Evolutionary conservation across 2,888 invertebrate genomes (phyloP).

Genomic region (Sarcophaga caerulescens): DNA sequence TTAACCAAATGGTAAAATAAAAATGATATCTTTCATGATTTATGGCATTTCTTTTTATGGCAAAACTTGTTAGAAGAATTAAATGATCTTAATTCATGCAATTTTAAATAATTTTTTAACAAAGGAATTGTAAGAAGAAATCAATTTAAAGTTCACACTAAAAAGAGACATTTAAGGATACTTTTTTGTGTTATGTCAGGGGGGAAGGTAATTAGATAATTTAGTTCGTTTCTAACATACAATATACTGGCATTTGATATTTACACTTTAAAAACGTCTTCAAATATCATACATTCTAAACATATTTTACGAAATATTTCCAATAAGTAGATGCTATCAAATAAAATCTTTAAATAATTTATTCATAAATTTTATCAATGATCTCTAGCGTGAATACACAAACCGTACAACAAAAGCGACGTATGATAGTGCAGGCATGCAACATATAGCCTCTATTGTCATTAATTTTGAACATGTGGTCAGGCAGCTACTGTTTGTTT

Average conservation of each 20-base stretch:
- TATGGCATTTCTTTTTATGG: conserved; percentile 56
- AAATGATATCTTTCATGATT: conserved; percentile 44
- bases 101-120: background rate
- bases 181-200: no score
- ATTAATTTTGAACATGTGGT: conserved; percentile 55
- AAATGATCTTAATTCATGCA: conserved; percentile 37
- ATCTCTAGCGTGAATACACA: conserved; percentile 63
- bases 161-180: no score
- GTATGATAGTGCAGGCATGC: background rate
- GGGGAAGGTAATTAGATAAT: no score
- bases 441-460: conserved; percentile 47
- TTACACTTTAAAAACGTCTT: background rate
- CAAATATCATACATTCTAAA: background rate
- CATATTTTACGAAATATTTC: conserved; percentile 33
- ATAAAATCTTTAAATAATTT: conserved; percentile 52
- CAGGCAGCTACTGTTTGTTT: conserved; percentile 63
- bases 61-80: conserved; percentile 14
- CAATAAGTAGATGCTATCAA: conserved; percentile 17
- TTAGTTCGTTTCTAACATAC: no score
- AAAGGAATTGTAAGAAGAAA: background rate
- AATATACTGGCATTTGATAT: background rate
- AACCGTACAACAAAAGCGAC: background rate
- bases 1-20: conserved; percentile 13
- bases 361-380: conserved; percentile 57
- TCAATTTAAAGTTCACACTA: background rate